Conservation (phyloP, 2,113 vertebrate species). For the Chamaetylas fuelleborni region DNA sequence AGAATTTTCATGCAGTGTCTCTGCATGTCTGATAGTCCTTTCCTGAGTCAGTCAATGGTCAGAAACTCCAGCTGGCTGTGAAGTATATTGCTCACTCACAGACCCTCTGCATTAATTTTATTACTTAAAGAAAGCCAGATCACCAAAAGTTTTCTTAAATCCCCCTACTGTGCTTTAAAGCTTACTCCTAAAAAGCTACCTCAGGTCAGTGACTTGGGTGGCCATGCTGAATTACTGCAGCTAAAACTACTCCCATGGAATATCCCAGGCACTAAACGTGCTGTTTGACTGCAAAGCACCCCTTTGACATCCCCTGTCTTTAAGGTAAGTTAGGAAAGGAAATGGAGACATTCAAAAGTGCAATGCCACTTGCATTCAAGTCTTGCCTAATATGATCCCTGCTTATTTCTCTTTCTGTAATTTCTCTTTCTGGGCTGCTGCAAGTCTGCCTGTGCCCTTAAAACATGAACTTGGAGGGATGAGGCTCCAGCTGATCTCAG, state of each 20-base stretch:
- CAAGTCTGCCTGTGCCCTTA: background rate
- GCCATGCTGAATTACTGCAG: background rate
- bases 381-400: background rate
- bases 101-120: background rate
- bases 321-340: background rate
- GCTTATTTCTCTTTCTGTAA: background rate
- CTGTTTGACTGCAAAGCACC: background rate
- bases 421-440: background rate
- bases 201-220: background rate
- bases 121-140: background rate
- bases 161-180: background rate
- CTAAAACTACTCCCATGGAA: background rate
- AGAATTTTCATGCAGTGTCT: background rate
- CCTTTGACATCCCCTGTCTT: background rate
- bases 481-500: background rate
- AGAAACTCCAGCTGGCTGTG: background rate
- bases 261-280: background rate
- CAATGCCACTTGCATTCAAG: background rate
- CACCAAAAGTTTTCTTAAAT: background rate
- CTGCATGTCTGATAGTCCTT: background rate
- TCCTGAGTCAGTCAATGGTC: fast-evolving
- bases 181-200: background rate
- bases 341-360: background rate
- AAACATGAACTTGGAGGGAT: background rate
- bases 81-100: background rate